phyloP scores from a whole-genome alignment of 1,140 invertebrate species.

The Drosophila sturtevanti region DNA sequence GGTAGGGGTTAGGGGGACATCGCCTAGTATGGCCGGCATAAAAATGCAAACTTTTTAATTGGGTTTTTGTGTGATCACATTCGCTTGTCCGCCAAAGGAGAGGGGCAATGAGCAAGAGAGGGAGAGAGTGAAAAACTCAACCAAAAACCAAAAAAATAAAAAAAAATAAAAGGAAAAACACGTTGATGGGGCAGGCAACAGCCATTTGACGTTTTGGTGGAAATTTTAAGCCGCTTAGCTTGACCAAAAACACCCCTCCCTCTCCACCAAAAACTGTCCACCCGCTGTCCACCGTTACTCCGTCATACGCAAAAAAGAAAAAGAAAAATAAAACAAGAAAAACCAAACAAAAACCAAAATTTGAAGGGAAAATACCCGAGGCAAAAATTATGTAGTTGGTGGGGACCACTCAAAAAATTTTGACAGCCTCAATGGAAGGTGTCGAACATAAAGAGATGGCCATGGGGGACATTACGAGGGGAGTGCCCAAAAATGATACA shows the following conservation, averaged over 20 bases:
- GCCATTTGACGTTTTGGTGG: slow-evolving; percentile 67
- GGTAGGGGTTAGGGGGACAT: neutral
- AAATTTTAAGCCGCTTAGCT: slow-evolving; percentile 76
- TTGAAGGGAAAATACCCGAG: slow-evolving; percentile 44
- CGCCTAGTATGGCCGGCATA: slow-evolving; percentile 39
- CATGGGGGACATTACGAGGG: neutral
- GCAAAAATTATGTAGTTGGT: slow-evolving; percentile 32
- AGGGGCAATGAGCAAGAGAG: neutral
- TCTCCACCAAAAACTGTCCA: neutral
- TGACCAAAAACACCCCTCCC: slow-evolving; percentile 54
- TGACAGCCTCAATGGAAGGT: slow-evolving; percentile 30
- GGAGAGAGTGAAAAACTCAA: slow-evolving; percentile 15
- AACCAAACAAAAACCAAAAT: slow-evolving; percentile 30
- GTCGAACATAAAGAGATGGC: neutral
- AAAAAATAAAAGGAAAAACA: slow-evolving; percentile 46
- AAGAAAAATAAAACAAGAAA: neutral
- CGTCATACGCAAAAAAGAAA: neutral
- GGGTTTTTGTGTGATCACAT: slow-evolving; percentile 76
- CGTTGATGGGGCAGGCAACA: slow-evolving; percentile 57
- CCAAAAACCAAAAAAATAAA: slow-evolving; percentile 24
- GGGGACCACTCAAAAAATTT: slow-evolving; percentile 35
- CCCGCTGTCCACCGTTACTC: neutral
- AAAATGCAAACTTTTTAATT: slow-evolving; percentile 81
- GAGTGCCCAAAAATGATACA: no score
- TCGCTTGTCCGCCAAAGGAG: slow-evolving; percentile 14